phyloP scores from a whole-genome alignment of 1,140 invertebrate genomes.

The Neoseiulus cucumeris region DNA sequence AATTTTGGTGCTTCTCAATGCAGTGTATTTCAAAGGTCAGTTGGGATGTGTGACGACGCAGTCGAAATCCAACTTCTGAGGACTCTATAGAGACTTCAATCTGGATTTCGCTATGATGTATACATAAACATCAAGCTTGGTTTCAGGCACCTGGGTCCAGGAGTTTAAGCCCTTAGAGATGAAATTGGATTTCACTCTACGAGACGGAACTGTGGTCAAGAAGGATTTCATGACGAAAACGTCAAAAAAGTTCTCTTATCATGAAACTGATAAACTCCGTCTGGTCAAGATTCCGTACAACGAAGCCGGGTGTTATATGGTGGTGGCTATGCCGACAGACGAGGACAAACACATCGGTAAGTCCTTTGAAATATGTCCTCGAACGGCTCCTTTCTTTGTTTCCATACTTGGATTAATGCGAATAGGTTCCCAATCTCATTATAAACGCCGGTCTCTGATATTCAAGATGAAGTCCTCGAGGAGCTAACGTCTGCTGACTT shows the following conservation, averaged over 20 bases:
- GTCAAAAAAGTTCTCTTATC: neutral
- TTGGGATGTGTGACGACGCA: neutral
- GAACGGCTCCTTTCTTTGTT: neutral
- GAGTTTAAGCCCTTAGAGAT: neutral
- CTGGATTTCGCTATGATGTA: neutral
- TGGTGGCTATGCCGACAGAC: neutral
- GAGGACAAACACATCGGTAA: neutral
- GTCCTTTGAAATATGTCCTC: neutral
- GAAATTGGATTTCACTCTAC: neutral
- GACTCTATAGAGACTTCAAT: neutral
- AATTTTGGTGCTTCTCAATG: slow-evolving; percentile 23
- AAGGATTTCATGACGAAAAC: slow-evolving; percentile 3
- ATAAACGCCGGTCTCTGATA: neutral
- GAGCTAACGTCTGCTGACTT: neutral
- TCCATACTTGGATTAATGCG: neutral
- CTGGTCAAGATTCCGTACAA: slow-evolving; percentile 2
- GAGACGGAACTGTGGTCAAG: neutral
- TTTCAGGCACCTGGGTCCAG: neutral
- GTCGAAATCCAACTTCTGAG: neutral
- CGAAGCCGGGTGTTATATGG: neutral
- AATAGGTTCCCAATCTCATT: neutral
- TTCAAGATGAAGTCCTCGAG: neutral
- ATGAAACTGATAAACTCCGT: neutral
- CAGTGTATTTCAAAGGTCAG: slow-evolving; percentile 24
- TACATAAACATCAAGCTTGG: neutral